A percentile compares a stretch with the other conserved stretches of the same genome.
Evolutionary conservation across 2,888 invertebrate genomes (phyloP).

Genomic region (Diachrysia chrysitis): DNA sequence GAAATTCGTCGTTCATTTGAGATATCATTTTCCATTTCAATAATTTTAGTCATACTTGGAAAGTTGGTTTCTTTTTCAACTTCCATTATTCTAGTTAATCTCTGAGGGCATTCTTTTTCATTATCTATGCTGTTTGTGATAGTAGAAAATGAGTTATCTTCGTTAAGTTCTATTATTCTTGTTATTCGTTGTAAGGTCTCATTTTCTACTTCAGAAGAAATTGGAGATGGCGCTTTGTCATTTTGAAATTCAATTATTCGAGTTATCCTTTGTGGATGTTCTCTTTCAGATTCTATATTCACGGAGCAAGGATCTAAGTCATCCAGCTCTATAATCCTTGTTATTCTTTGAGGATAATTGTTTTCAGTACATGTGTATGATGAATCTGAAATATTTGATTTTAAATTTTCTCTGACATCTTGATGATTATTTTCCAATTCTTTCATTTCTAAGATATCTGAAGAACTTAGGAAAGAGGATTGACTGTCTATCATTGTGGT

Average conservation of each 20-base stretch:
- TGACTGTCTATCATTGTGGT: conserved; percentile 79
- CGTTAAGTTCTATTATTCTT: conserved; percentile 82
- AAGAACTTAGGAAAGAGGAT: conserved; percentile 73
- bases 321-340: conserved; percentile 85
- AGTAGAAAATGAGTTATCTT: conserved; percentile 80
- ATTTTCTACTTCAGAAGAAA: conserved; percentile 71
- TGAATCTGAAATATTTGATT: conserved; percentile 54
- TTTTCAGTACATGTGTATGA: conserved; percentile 64
- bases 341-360: conserved; percentile 80
- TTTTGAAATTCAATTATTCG: conserved; percentile 85
- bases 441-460: conserved; percentile 74
- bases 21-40: conserved; percentile 87
- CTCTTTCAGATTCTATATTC: conserved; percentile 76
- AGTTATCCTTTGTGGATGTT: conserved; percentile 82
- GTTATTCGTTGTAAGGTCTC: conserved; percentile 81
- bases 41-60: conserved; percentile 86
- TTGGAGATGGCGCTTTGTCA: conserved; percentile 71
- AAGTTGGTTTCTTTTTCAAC: conserved; percentile 81
- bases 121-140: conserved; percentile 74
- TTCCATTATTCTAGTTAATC: conserved; percentile 81
- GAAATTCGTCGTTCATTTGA: conserved; percentile 86
- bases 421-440: conserved; percentile 63
- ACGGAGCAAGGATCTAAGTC: conserved; percentile 71
- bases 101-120: conserved; percentile 77
- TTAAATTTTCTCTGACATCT: conserved; percentile 68